Conservation (phyloP, 2,113 vertebrate species). For the Anser brachyrhynchus region DNA sequence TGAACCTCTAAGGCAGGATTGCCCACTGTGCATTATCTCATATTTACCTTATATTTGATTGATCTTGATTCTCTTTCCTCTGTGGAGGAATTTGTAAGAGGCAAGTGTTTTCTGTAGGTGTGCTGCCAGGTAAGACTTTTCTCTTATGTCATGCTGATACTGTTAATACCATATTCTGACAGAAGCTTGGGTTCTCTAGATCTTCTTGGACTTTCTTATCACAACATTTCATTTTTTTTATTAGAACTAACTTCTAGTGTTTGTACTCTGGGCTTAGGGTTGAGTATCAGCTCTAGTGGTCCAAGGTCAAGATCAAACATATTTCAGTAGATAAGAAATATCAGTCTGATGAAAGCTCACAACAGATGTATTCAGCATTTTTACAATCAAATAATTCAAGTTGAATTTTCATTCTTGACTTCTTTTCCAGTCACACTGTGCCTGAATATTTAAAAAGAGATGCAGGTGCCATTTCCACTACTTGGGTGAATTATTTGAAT, state of each 20-base stretch:
- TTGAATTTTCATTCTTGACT: neutral
- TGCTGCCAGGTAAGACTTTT: neutral
- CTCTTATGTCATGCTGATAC: neutral
- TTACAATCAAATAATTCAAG: neutral
- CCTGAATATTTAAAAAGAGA: neutral
- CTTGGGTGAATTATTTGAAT: neutral
- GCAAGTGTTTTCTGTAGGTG: neutral
- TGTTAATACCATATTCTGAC: neutral
- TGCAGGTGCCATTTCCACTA: neutral
- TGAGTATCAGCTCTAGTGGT: neutral
- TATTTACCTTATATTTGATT: neutral
- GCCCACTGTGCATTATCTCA: neutral
- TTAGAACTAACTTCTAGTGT: neutral
- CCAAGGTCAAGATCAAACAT: neutral
- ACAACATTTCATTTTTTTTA: neutral
- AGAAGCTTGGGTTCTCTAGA: neutral
- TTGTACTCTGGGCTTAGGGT: neutral
- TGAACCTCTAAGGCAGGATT: neutral
- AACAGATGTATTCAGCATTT: neutral
- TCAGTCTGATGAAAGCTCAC: neutral
- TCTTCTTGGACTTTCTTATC: neutral
- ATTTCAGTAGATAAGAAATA: neutral
- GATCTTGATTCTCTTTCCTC: neutral
- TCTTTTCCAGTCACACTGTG: neutral
- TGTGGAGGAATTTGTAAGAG: neutral